A percentile compares a stretch with the other conserved stretches of the same genome.
Evolutionary conservation across 1,140 invertebrate genomes (phyloP).

Genomic region (Cephus cinctus): DNA sequence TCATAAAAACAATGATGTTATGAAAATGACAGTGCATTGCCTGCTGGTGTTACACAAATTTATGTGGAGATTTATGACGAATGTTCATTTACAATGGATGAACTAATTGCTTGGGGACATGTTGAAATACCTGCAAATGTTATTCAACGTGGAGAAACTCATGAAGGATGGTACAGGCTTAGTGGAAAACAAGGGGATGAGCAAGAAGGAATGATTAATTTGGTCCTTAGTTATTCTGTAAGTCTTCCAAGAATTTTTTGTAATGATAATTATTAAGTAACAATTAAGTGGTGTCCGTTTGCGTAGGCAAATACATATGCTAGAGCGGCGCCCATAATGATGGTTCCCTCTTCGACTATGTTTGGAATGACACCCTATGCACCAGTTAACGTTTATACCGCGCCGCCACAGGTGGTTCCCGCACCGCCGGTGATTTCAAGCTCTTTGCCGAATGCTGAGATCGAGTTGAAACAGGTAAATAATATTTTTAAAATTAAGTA

Average conservation of each 20-base stretch:
- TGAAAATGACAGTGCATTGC: slow-evolving; percentile 70
- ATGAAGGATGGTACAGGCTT: slow-evolving; percentile 91
- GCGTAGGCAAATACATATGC: slow-evolving; percentile 33
- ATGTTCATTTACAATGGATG: slow-evolving; percentile 93
- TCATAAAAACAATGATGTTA: neutral
- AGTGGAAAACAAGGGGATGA: slow-evolving; percentile 92
- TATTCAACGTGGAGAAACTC: slow-evolving; percentile 77
- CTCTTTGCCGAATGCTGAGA: slow-evolving; percentile 58
- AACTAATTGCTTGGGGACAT: slow-evolving; percentile 90
- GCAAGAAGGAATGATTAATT: slow-evolving; percentile 83
- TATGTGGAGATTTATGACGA: slow-evolving; percentile 97
- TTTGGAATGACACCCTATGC: slow-evolving; percentile 44
- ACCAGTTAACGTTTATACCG: slow-evolving; percentile 53
- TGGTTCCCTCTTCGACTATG: slow-evolving; percentile 60
- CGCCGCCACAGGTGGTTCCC: slow-evolving; percentile 37
- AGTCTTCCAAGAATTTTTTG: slow-evolving; percentile 40
- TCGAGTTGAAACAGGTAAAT: slow-evolving; percentile 75
- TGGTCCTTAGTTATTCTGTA: slow-evolving; percentile 77
- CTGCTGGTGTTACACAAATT: slow-evolving; percentile 82
- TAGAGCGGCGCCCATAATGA: slow-evolving; percentile 59
- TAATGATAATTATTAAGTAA: slow-evolving; percentile 5
- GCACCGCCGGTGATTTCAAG: slow-evolving; percentile 49
- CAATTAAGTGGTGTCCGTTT: neutral
- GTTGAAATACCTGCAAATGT: slow-evolving; percentile 81
- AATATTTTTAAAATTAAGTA: slow-evolving; percentile 7